phyloP scores from a whole-genome alignment of 2,797 vertebrate genomes.

The Oceanodroma leucorhoa region DNA sequence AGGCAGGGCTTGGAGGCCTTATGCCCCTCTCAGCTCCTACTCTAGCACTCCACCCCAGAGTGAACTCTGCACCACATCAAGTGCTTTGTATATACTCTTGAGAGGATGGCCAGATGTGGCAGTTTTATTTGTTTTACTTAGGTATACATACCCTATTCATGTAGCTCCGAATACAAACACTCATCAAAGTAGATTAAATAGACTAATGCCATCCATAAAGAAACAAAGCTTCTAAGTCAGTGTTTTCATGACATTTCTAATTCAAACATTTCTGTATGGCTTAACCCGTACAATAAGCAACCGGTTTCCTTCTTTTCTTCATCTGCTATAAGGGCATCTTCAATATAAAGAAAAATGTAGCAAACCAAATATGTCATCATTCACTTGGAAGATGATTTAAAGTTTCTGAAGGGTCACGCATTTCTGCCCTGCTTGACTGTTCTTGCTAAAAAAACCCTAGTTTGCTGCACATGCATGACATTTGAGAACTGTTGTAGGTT shows the following conservation, averaged over 20 bases:
- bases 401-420: background rate
- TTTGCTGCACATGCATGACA: background rate
- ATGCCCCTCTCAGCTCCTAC: background rate
- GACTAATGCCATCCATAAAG: background rate
- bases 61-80: background rate
- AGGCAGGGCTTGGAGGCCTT: background rate
- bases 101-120: background rate
- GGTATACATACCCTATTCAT: background rate
- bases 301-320: background rate
- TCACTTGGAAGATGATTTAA: background rate
- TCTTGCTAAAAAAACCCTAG: background rate
- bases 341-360: background rate
- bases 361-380: background rate
- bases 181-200: background rate
- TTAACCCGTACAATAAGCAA: background rate
- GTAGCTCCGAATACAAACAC: background rate
- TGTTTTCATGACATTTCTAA: background rate
- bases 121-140: constrained; percentile 11
- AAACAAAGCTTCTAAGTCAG: background rate
- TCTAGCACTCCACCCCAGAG: background rate
- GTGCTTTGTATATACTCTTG: background rate
- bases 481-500: background rate
- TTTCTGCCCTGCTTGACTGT: background rate
- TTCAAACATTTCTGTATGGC: background rate
- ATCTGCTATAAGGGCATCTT: background rate